Conservation (phyloP, 2,797 vertebrate species). For the Orientallactaga sibirica region DNA sequence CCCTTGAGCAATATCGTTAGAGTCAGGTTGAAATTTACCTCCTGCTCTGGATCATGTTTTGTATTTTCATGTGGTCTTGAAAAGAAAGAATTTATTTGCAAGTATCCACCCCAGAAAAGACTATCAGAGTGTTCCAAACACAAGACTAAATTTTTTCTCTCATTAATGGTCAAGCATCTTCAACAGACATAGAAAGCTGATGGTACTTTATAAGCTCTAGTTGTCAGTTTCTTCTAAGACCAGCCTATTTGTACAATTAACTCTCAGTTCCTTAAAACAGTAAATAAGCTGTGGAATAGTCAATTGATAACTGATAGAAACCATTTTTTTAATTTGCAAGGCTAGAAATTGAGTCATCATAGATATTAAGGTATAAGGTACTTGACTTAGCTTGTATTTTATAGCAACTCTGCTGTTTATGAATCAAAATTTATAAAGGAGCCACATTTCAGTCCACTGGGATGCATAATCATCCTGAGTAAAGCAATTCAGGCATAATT, state of each 20-base stretch:
- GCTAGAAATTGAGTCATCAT: neutral
- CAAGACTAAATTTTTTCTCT: neutral
- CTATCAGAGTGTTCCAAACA: neutral
- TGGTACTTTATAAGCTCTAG: neutral
- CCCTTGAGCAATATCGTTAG: neutral
- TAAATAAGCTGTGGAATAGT: neutral
- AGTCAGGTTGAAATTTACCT: neutral
- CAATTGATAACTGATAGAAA: neutral
- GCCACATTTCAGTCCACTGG: neutral
- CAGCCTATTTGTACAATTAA: neutral
- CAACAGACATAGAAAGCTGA: neutral
- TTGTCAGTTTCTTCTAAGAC: neutral
- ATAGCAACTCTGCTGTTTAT: neutral
- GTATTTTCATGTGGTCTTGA: neutral
- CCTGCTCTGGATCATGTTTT: neutral
- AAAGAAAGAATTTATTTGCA: neutral
- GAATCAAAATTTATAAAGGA: neutral
- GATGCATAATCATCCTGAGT: neutral
- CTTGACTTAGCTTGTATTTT: neutral
- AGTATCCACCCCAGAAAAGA: neutral
- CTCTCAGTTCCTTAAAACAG: neutral
- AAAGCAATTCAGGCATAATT: neutral
- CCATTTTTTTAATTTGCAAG: neutral
- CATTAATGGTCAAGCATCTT: neutral
- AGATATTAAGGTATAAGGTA: neutral